Conservation (phyloP, 2,113 vertebrate species). For the Platysternon megacephalum region DNA sequence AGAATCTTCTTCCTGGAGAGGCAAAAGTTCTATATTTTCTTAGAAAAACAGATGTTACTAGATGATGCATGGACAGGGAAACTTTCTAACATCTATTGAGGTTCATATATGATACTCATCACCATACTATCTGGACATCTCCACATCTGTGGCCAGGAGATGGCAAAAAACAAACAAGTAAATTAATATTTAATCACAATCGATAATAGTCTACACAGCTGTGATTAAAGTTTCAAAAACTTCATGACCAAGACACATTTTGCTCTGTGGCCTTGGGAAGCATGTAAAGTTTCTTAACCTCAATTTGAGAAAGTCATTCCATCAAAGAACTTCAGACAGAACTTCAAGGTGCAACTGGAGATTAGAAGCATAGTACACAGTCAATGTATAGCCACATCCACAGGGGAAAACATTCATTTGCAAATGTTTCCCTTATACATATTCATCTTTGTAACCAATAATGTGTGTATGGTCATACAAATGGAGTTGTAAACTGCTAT, state of each 20-base stretch:
- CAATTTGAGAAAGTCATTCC: background rate
- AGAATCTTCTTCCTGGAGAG: background rate
- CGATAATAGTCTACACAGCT: background rate
- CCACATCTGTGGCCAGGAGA: background rate
- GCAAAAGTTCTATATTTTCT: background rate
- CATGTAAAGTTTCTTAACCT: background rate
- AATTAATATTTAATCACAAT: background rate
- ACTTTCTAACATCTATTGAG: background rate
- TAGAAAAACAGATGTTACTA: background rate
- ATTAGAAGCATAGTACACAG: too few relatives aligned
- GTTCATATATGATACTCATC: background rate
- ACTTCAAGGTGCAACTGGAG: too few relatives aligned
- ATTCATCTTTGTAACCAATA: too few relatives aligned
- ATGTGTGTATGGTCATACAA: background rate
- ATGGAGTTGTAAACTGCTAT: background rate
- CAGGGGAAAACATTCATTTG: too few relatives aligned
- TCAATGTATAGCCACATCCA: too few relatives aligned
- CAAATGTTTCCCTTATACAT: too few relatives aligned
- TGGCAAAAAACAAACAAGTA: background rate
- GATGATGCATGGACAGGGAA: background rate
- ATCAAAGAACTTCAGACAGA: too few relatives aligned
- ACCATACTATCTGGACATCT: background rate
- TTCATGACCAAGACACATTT: background rate
- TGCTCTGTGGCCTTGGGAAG: background rate
- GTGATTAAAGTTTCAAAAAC: background rate